A percentile compares a stretch with the other conserved stretches of the same genome.
Evolutionary conservation across 1,140 invertebrate genomes (phyloP).

Genomic region (Glomeris maerens): DNA sequence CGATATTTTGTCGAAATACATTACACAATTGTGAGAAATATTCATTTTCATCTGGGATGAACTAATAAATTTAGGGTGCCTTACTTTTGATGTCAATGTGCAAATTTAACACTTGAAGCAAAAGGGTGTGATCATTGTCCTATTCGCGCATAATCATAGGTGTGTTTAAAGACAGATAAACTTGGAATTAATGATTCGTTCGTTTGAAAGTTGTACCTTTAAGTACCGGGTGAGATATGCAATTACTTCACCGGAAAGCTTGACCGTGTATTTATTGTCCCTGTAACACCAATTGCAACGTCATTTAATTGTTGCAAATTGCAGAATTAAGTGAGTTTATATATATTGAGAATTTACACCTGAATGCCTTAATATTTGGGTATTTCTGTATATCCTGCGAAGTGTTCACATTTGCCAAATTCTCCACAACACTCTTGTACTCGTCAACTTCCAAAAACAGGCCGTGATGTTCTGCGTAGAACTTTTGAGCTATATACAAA

Average conservation of each 20-base stretch:
- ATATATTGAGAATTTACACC: neutral
- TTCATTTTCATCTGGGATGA: too few species aligned
- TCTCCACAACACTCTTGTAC: slow-evolving; percentile 8
- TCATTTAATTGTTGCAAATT: neutral
- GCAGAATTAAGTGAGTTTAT: neutral
- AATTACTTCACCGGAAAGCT: neutral
- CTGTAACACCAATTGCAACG: neutral
- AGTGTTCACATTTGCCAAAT: slow-evolving; percentile 5
- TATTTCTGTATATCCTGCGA: neutral
- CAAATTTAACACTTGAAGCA: slow-evolving; percentile 10
- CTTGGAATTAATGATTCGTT: too few species aligned
- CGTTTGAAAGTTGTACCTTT: too few species aligned
- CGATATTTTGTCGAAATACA: neutral
- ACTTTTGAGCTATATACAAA: slow-evolving; percentile 20
- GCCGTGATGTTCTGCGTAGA: neutral
- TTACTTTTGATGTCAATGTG: slow-evolving; percentile 9
- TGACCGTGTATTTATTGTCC: slow-evolving; percentile 6
- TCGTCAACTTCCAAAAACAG: slow-evolving; percentile 6
- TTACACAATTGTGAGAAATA: too few species aligned
- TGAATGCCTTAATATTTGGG: slow-evolving; percentile 7
- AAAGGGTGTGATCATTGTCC: slow-evolving; percentile 6
- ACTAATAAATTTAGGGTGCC: neutral
- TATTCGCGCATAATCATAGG: too few species aligned
- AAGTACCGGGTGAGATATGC: slow-evolving; percentile 3
- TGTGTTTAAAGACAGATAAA: too few species aligned